Evolutionary conservation across 2,797 vertebrate genomes (phyloP), one percentile per base, ranked within the genome.

Genomic region (Gallinago solitaria): DNA sequence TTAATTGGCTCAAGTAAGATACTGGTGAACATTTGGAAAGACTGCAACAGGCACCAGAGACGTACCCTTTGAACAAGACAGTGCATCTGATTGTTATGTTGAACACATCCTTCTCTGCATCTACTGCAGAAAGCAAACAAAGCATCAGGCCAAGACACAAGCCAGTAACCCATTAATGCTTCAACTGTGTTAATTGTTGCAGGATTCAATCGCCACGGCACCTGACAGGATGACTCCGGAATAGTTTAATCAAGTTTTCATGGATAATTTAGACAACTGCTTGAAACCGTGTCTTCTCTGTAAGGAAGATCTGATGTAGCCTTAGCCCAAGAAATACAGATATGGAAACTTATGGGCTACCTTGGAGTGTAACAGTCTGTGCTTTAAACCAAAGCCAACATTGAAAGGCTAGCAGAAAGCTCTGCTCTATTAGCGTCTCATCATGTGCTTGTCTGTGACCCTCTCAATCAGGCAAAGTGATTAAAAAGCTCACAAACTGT

Each of bases 21-120:
- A 41, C 6, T 9, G 16, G 16, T 39, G 37, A 69, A 71, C 12
- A 78, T 17, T 15, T 12, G 5, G 24, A 74, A 87, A 75, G 64
- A 41, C 18, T 54, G 10, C 6, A 78, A 53, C 5, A 80, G 20
- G 23, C 32, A 28, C 11, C n/a, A 69, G n/a, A 51, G 20, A 45
- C 0, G 0, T 5, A 41, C 16, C 35, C 27, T 43, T 30, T 57
- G 43, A 23, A 48, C 4, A 5, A 5, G 9, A 83, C 0, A 0
- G n/a, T 32, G 23, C 30, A 63, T 18, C 32, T 41, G 37, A 45
- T 16, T 35, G 35, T 45, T 63, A 12, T 1, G 2, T 12, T 35
- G 57, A 74, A 61, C 43, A 53, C 23, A 50, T 6, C 23, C 7
- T 50, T 35, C 28, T 11, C 28, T 20, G 45, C 28, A 45, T 7